Evolutionary conservation across 2,888 invertebrate species (phyloP).

Genomic region (Pyrgus malvae): DNA sequence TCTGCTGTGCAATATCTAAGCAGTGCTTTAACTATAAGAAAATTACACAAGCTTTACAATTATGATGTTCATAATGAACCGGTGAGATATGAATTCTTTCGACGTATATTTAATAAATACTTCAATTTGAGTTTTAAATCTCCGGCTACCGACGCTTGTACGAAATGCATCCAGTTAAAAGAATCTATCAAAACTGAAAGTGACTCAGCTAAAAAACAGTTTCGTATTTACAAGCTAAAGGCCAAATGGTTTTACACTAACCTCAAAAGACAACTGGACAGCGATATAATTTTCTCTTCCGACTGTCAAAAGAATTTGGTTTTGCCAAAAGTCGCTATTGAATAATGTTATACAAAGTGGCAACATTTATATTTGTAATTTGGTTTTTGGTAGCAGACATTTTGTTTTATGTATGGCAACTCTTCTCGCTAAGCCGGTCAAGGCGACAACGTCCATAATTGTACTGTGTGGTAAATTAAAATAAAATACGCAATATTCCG

Average conservation of each 20-base stretch:
- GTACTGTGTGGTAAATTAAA: too few relatives aligned
- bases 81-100: constrained; percentile 2
- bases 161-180: constrained; percentile 25
- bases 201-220: constrained; percentile 3
- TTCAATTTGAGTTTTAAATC: constrained; percentile 19
- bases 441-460: too few relatives aligned
- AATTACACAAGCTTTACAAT: constrained; percentile 12
- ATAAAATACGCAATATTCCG: too few relatives aligned
- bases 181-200: constrained; percentile 35
- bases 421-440: too few relatives aligned
- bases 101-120: constrained; percentile 9
- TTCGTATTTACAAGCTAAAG: constrained; percentile 35
- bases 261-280: constrained; percentile 31
- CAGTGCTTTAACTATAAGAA: constrained; percentile 17
- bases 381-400: too few relatives aligned
- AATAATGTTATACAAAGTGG: too few relatives aligned
- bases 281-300: constrained; percentile 32
- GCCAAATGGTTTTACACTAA: constrained; percentile 38
- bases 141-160: constrained; percentile 29
- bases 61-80: constrained; percentile 7
- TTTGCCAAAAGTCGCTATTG: constrained; percentile 36
- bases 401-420: too few relatives aligned
- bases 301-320: constrained; percentile 38
- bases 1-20: constrained; percentile 13
- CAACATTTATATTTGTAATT: too few relatives aligned